A percentile compares a stretch with the other conserved stretches of the same genome.
phyloP scores from a whole-genome alignment of 2,888 invertebrate species.

The Pyrrhosoma nymphula region DNA sequence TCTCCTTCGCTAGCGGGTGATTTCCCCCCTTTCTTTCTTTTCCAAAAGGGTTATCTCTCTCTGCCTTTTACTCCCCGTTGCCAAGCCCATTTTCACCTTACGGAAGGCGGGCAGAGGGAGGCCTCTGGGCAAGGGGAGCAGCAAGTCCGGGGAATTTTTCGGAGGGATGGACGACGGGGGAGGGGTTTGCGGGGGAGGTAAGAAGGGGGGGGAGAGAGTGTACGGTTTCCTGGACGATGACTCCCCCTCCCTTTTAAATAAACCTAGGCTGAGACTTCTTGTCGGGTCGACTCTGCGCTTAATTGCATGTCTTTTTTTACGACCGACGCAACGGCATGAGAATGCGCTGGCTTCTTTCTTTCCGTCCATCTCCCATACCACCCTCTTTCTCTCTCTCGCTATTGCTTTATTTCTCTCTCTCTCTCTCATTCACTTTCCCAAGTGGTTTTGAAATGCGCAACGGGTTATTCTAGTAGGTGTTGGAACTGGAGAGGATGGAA shows the following conservation, averaged over 20 bases:
- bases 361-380: not conserved
- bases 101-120: not conserved
- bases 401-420: no score
- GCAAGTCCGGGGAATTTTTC: not conserved
- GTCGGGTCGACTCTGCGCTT: conserved; percentile 8
- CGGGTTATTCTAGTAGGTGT: no score
- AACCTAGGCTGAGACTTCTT: not conserved
- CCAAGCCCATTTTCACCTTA: not conserved
- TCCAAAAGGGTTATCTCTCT: not conserved
- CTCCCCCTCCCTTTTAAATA: not conserved
- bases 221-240: not conserved
- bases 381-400: not conserved
- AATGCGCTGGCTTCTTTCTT: conserved; percentile 11
- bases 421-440: not conserved
- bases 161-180: not conserved
- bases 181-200: not conserved
- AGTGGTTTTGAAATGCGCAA: not conserved
- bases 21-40: not conserved
- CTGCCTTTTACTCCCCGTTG: not conserved
- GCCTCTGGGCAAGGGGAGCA: not conserved
- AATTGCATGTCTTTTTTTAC: conserved; percentile 26
- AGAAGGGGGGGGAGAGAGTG: not conserved
- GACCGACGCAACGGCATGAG: not conserved
- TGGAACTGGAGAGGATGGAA: no score
- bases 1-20: not conserved